Evolutionary conservation across 30 jellyfish, hydroid and myxozoan species (phyloP).

Genomic region (Chrysaora quinquecirrha): DNA sequence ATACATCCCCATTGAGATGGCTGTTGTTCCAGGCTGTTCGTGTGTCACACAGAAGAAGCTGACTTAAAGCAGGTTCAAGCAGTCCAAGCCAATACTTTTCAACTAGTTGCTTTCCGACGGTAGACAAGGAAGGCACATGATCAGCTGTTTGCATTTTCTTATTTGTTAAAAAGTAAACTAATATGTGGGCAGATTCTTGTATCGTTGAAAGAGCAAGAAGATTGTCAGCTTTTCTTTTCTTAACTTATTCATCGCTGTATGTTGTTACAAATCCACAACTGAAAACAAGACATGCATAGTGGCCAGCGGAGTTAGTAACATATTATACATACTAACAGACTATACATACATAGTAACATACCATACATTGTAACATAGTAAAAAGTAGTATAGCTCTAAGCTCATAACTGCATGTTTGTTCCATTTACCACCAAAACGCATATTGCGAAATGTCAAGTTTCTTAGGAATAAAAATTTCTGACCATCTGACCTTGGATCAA

Average conservation of each 20-base stretch:
- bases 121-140: too few relatives aligned
- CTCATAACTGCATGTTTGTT: neutral
- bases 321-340: too few relatives aligned
- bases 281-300: conserved; percentile 2
- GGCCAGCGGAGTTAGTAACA: conserved; percentile 9
- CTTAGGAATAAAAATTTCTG: neutral
- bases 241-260: neutral
- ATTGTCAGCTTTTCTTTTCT: neutral
- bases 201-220: neutral
- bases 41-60: too few relatives aligned
- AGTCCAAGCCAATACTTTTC: too few relatives aligned
- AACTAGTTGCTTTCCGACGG: too few relatives aligned
- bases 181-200: neutral
- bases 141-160: too few relatives aligned
- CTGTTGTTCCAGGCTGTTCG: too few relatives aligned
- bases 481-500: neutral
- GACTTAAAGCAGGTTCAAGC: too few relatives aligned
- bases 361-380: too few relatives aligned
- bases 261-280: neutral
- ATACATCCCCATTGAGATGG: too few relatives aligned
- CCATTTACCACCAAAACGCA: neutral
- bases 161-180: neutral
- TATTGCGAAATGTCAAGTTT: neutral
- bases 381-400: neutral
- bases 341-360: too few relatives aligned